Evolutionary conservation across 2,888 invertebrate species (phyloP).

Genomic region (Oscheius sp.): DNA sequence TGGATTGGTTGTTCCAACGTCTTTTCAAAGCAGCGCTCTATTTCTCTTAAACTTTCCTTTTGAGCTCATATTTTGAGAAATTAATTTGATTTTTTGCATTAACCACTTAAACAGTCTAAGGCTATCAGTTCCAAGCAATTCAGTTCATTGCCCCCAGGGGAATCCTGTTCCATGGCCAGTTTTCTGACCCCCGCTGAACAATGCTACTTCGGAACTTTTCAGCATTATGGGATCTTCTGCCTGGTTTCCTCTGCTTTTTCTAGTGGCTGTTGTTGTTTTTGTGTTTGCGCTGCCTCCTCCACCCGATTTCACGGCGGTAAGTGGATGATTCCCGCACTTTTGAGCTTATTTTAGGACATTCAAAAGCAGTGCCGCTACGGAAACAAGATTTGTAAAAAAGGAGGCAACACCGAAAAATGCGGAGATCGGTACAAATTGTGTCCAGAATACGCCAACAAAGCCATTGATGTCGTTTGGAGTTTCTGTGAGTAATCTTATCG

Average conservation of each 20-base stretch:
- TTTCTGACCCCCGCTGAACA: neutral
- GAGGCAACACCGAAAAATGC: slow-evolving; percentile 1
- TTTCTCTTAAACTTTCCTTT: too few species aligned
- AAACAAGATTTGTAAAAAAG: slow-evolving; percentile 14
- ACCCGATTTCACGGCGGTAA: neutral
- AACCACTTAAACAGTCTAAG: too few species aligned
- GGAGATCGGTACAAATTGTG: slow-evolving; percentile 5
- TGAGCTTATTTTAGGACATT: neutral
- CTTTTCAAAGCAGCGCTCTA: too few species aligned
- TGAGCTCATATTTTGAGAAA: too few species aligned
- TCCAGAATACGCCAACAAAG: slow-evolving; percentile 5
- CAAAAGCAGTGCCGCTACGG: slow-evolving; percentile 10
- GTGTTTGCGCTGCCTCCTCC: neutral
- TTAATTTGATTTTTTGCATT: too few species aligned
- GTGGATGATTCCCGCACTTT: neutral
- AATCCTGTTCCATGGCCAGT: slow-evolving; percentile 22
- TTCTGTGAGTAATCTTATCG: slow-evolving; percentile 6
- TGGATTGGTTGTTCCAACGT: too few species aligned
- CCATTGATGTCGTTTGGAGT: slow-evolving; percentile 8
- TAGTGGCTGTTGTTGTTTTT: neutral
- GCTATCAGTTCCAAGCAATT: neutral
- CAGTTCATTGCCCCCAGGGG: slow-evolving; percentile 25
- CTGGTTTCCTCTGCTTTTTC: neutral
- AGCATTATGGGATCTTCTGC: neutral
- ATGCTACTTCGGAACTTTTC: neutral